A percentile compares a stretch with the other conserved stretches of the same genome.
Conservation (phyloP, 2,888 invertebrate genomes). For the Gerris lacustris region DNA sequence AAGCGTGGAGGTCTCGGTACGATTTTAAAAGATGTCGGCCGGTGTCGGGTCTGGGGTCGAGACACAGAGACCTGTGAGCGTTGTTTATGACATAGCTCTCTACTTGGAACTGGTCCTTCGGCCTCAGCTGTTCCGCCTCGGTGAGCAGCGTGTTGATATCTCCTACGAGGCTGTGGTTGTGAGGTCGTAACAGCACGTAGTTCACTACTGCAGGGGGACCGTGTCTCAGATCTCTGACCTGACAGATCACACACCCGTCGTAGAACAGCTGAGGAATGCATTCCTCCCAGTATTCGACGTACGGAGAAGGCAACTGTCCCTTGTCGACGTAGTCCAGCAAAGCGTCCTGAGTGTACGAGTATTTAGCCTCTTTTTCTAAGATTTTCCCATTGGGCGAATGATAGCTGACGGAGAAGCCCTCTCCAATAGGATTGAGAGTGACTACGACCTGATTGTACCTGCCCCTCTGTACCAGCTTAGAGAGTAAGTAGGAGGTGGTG, state of each 20-base stretch:
- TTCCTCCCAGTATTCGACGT: slow-evolving; percentile 70
- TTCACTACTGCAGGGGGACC: slow-evolving; percentile 60
- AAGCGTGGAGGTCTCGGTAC: slow-evolving; percentile 58
- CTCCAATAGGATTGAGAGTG: slow-evolving; percentile 82
- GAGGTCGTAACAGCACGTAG: slow-evolving; percentile 79
- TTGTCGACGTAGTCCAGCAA: slow-evolving; percentile 71
- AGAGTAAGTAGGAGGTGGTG: slow-evolving; percentile 60
- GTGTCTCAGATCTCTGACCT: slow-evolving; percentile 79
- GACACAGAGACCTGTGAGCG: slow-evolving; percentile 72
- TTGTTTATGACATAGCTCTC: slow-evolving; percentile 78
- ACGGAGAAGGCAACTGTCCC: slow-evolving; percentile 76
- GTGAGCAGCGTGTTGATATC: slow-evolving; percentile 47
- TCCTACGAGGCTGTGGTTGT: slow-evolving; percentile 59
- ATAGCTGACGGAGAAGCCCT: slow-evolving; percentile 62
- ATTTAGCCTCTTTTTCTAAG: slow-evolving; percentile 22
- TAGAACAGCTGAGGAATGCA: slow-evolving; percentile 78
- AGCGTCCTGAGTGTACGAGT: slow-evolving; percentile 17
- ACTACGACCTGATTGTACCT: slow-evolving; percentile 78
- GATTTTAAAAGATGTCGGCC: slow-evolving; percentile 61
- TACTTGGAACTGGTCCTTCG: slow-evolving; percentile 60
- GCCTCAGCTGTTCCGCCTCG: slow-evolving; percentile 46
- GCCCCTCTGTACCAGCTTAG: slow-evolving; percentile 72
- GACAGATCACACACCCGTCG: slow-evolving; percentile 81
- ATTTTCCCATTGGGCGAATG: slow-evolving; percentile 18
- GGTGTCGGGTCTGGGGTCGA: slow-evolving; percentile 76